A percentile compares a stretch with the other conserved stretches of the same genome.
Conservation (phyloP, 1,140 invertebrate genomes). For the Palaemon carinicauda region DNA sequence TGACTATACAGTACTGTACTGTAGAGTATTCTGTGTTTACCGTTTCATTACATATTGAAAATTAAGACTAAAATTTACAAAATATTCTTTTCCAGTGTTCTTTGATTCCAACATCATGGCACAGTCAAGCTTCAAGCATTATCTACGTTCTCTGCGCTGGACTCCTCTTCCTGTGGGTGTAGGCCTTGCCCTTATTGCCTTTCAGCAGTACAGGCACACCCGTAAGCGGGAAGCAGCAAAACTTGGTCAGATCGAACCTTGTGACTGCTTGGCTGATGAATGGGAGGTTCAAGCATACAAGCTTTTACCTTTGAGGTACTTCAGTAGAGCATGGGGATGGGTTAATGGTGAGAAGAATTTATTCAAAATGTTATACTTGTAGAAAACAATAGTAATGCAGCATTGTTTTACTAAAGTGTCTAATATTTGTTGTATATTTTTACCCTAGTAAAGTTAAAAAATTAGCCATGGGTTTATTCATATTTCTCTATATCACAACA, state of each 20-base stretch:
- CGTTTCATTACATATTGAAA: background rate
- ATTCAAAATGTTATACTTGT: background rate
- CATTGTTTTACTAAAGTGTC: background rate
- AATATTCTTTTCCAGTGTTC: slow-evolving; percentile 31
- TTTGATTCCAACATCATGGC: slow-evolving; percentile 46
- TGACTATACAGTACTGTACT: too few species aligned
- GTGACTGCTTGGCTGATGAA: slow-evolving; percentile 49
- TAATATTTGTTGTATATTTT: too few species aligned
- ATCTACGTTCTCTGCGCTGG: slow-evolving; percentile 64
- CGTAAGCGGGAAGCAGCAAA: slow-evolving; percentile 46
- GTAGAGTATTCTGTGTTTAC: too few species aligned
- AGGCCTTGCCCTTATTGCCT: slow-evolving; percentile 63
- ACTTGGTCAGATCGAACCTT: slow-evolving; percentile 29
- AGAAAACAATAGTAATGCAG: background rate
- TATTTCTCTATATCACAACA: too few species aligned
- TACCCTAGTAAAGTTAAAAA: too few species aligned
- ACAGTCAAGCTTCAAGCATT: slow-evolving; percentile 54
- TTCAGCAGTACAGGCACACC: slow-evolving; percentile 63
- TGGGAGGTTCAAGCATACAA: slow-evolving; percentile 56
- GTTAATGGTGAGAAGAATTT: slow-evolving; percentile 41
- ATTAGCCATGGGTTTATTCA: background rate
- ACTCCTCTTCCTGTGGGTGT: slow-evolving; percentile 64
- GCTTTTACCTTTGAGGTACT: slow-evolving; percentile 48
- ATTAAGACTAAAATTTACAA: background rate
- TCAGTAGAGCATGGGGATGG: slow-evolving; percentile 55